Conservation (phyloP, 2,888 invertebrate genomes). For the Pandemis corylana region DNA sequence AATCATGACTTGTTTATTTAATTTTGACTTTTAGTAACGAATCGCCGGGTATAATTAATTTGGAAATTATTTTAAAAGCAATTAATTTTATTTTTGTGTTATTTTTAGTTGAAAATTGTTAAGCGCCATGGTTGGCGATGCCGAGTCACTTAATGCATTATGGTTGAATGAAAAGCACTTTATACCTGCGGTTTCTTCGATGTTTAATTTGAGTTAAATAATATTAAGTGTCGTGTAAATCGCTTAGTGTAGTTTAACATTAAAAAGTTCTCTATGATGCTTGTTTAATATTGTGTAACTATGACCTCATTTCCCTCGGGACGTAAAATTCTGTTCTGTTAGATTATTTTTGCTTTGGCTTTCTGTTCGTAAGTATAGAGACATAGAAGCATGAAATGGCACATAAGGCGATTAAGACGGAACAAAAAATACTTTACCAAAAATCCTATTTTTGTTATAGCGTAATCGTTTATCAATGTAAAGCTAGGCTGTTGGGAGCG, state of each 20-base stretch:
- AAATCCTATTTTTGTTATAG: slow-evolving; percentile 80
- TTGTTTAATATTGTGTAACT: slow-evolving; percentile 55
- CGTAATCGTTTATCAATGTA: slow-evolving; percentile 68
- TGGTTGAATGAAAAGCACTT: slow-evolving; percentile 3
- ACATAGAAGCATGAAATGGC: slow-evolving; percentile 48
- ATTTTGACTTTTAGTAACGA: background rate
- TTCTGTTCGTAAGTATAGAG: slow-evolving; percentile 14
- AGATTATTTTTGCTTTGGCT: slow-evolving; percentile 29
- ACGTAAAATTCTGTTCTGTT: slow-evolving; percentile 33
- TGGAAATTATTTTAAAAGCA: background rate
- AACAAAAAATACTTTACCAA: slow-evolving; percentile 74
- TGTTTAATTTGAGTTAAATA: slow-evolving; percentile 36
- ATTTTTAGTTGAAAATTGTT: slow-evolving; percentile 1
- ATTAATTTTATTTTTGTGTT: background rate
- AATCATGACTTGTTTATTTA: slow-evolving; percentile 4
- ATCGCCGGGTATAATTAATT: background rate
- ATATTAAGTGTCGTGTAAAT: slow-evolving; percentile 61
- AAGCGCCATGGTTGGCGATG: background rate
- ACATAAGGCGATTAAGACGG: slow-evolving; percentile 68
- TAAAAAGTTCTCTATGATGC: slow-evolving; percentile 47
- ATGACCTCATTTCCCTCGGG: slow-evolving; percentile 55
- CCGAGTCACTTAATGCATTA: background rate
- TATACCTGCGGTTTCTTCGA: slow-evolving; percentile 18
- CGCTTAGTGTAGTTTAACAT: slow-evolving; percentile 60
- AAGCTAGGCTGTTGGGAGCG: slow-evolving; percentile 64